Conservation (phyloP, 2,888 invertebrate species). For the Operophtera brumata region DNA sequence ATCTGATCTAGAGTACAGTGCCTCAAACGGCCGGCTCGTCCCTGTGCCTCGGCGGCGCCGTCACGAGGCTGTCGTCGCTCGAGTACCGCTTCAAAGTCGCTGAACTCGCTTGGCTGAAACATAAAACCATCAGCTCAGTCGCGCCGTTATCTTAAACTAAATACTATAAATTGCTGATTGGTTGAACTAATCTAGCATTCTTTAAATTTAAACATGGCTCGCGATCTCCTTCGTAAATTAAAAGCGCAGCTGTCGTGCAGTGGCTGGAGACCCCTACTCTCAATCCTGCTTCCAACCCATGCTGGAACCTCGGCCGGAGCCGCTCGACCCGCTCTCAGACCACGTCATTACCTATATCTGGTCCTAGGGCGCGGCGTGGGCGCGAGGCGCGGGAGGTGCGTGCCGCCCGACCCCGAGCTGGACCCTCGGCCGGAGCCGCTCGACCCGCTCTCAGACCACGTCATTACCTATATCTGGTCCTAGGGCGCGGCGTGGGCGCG, state of each 20-base stretch:
- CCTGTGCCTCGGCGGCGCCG: slow-evolving; percentile 57
- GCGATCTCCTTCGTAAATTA: too few relatives aligned
- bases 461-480: slow-evolving; percentile 64
- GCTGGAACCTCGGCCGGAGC: too few relatives aligned
- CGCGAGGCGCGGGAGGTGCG: slow-evolving; percentile 61
- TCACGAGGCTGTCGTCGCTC: slow-evolving; percentile 75
- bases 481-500: slow-evolving; percentile 59
- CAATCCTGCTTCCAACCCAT: too few relatives aligned
- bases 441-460: too few relatives aligned
- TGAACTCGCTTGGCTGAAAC: slow-evolving; percentile 64
- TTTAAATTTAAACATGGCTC: too few relatives aligned
- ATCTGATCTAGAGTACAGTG: slow-evolving; percentile 1
- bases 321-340: not conserved
- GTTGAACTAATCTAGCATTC: too few relatives aligned
- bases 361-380: slow-evolving; percentile 62
- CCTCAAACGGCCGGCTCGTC: slow-evolving; percentile 57
- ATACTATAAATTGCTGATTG: too few relatives aligned
- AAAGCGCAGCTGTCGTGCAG: too few relatives aligned
- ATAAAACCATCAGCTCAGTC: not conserved
- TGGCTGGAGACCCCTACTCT: too few relatives aligned
- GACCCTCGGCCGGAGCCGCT: slow-evolving; percentile 35
- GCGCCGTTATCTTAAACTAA: too few relatives aligned
- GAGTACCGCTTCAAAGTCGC: slow-evolving; percentile 71
- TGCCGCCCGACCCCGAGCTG: slow-evolving; percentile 70
- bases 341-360: slow-evolving; percentile 55